Percentiles rank a stretch among this genome's conserved stretches.
phyloP scores from a whole-genome alignment of 64 coral and sea anemone species.

The Catalaphyllia jardinei region DNA sequence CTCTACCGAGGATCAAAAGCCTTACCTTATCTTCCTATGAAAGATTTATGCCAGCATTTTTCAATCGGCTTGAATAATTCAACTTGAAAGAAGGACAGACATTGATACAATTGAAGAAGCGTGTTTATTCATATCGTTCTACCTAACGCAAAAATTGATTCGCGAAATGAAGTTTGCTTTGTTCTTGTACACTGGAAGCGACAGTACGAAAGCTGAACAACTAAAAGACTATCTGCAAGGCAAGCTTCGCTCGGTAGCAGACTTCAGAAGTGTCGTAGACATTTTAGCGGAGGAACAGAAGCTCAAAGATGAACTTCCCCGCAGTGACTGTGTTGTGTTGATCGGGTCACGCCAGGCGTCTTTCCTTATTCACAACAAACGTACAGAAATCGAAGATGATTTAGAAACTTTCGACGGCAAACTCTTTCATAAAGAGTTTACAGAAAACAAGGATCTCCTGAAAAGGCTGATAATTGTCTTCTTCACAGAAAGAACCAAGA shows the following conservation, averaged over 20 bases:
- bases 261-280: conserved; percentile 24
- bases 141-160: background rate
- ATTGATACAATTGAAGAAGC: background rate
- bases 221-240: conserved; percentile 46
- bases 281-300: conserved; percentile 29
- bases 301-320: conserved; percentile 12
- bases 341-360: conserved; percentile 32
- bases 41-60: background rate
- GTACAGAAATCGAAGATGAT: conserved; percentile 32
- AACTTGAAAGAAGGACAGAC: background rate
- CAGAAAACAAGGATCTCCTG: background rate
- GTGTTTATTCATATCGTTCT: background rate
- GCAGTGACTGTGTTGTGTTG: conserved; percentile 22
- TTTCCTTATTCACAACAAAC: conserved; percentile 31
- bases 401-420: conserved; percentile 36
- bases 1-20: background rate
- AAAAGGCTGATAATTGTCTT: conserved; percentile 41
- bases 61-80: background rate
- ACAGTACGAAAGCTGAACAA: conserved; percentile 43
- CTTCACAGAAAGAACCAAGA: background rate
- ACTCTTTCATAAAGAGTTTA: conserved; percentile 26
- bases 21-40: background rate
- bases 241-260: conserved; percentile 10
- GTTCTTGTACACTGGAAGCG: conserved; percentile 35
- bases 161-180: conserved; percentile 30